A percentile compares a stretch with the other conserved stretches of the same genome.
phyloP scores from a whole-genome alignment of 2,888 invertebrate species.

The Drosophila percnosoma region DNA sequence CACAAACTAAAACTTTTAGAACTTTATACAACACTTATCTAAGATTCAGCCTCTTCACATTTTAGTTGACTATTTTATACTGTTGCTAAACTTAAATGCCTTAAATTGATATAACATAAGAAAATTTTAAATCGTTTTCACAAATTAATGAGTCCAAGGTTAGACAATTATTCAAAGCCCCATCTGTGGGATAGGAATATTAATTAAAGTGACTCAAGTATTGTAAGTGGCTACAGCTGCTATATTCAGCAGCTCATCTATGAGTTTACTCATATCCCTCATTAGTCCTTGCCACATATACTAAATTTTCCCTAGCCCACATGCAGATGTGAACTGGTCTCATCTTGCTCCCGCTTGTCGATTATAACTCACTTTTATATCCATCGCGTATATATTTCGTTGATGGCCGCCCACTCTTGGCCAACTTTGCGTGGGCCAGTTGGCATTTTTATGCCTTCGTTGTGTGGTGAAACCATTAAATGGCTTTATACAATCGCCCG shows the following conservation, averaged over 20 bases:
- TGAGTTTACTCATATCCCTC: background rate
- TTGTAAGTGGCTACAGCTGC: background rate
- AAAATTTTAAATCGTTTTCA: background rate
- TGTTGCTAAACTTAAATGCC: background rate
- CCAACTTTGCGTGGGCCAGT: constrained; percentile 23
- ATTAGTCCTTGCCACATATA: constrained; percentile 10
- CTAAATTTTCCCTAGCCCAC: background rate
- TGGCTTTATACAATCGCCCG: constrained; percentile 57
- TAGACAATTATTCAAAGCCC: background rate
- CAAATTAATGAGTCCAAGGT: background rate
- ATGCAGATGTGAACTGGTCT: constrained; percentile 20
- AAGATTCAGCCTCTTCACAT: background rate
- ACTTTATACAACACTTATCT: background rate
- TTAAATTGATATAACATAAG: background rate
- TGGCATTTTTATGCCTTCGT: constrained; percentile 51
- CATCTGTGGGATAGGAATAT: background rate
- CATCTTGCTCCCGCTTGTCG: constrained; percentile 31
- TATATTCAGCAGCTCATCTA: background rate
- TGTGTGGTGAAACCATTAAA: constrained; percentile 68
- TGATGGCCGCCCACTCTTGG: constrained; percentile 27
- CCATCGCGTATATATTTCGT: constrained; percentile 36
- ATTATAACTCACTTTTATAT: constrained; percentile 49
- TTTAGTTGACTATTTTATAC: background rate
- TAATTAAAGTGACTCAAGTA: background rate
- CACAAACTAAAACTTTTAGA: background rate